Evolutionary conservation across 2,797 vertebrate species (phyloP), one percentile per base, ranked within the genome.

Genomic region (Liparis tanakae): DNA sequence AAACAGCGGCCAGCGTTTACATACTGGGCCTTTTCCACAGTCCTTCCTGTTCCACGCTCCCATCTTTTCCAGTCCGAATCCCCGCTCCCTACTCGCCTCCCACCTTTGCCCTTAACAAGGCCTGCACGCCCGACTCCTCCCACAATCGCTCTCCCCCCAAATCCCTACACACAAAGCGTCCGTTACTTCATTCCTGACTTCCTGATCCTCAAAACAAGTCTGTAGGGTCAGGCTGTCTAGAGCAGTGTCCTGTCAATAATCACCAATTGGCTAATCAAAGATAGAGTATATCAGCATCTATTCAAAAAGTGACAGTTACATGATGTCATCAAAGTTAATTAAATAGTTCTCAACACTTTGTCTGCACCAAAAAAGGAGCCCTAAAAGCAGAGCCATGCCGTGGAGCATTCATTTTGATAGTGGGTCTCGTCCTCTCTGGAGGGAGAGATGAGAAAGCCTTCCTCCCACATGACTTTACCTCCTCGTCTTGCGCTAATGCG

Each of bases 1-100:
- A 64, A 48, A 79, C 72, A 78, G 79, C 63, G 15, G 72, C 70
- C 75, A 68, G 44, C 59, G 59, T 93, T 93, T 88, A 87, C 76
- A 82, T 37, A 56, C 79, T 71, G 56, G 30, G 84, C 81, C 80
- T 83, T 88, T 30, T 83, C 83, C 88, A 82, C 76, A 78, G 78
- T 82, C 83, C 85, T 94, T 94, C 93, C 92, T 91, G 91, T 93
- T 94, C 83, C 87, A 88, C 77, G 81, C 67, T 79, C 39, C 82
- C 79, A 84, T 90, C 90, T 92, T 93, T 93, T 93, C 91, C 92
- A 92, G 85, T 70, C 61, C 33, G 25, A 73, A 70, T 81, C 79
- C 63, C 72, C 44, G 78, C 82, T 72, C 81, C 55, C 56, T 78
- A n/a, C 81, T 84, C 82, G 30, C 55, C 76, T 73, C 50, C 74